Base-by-base conservation (phyloP, 2,888 invertebrate species). In the Euclidia mi region DNA sequence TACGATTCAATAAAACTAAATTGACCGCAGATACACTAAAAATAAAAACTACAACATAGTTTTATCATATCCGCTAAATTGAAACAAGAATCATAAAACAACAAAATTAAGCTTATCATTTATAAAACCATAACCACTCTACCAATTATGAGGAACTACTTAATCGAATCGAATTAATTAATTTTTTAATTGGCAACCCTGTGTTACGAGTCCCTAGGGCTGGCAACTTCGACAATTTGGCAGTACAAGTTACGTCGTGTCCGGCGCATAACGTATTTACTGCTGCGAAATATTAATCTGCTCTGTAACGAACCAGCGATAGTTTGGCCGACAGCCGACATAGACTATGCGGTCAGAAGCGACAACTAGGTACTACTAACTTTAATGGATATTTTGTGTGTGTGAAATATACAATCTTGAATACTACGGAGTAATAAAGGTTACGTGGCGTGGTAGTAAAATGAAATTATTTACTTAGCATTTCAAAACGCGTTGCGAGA, bases 211-310 rank as follows among this genome's bases (percentile, higher is more conserved):
- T 87, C 91, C 85, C 92, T 57, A 87, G 91, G 90, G 91, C 61
- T 87, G 87, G 65, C 84, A 93, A 93, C 89, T 94, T 91, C 86
- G 83, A 89, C 90, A 93, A 92, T 92, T 93, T 91, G 83, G 78
- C 81, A 61, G 78, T 75, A 81, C 87, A 90, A 92, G 85, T 92
- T 90, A 78, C 76, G 71, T 79, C 84, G 81, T 88, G 92, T 88
- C 91, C 90, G 76, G 64, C 85, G 84, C 86, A 90, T 93, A 91
- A 94, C 87, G 89, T 91, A 94, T 94, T 94, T 92, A 94, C 89
- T 82, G 84, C 84, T 79, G 78, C 92, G 91, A 92, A 94, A 93
- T 94, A 94, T 94, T 94, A 92, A 94, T 94, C 88, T 83, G 64
- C 71, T 73, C 79, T 75, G 87, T 93, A 92, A 93, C 91, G 90